A percentile compares a stretch with the other conserved stretches of the same genome.
These are phyloP conservation scores for Tetramorium alpestre DNA, from an alignment of 1,140 invertebrate genomes.

Conservation along the genomic window DNA sequence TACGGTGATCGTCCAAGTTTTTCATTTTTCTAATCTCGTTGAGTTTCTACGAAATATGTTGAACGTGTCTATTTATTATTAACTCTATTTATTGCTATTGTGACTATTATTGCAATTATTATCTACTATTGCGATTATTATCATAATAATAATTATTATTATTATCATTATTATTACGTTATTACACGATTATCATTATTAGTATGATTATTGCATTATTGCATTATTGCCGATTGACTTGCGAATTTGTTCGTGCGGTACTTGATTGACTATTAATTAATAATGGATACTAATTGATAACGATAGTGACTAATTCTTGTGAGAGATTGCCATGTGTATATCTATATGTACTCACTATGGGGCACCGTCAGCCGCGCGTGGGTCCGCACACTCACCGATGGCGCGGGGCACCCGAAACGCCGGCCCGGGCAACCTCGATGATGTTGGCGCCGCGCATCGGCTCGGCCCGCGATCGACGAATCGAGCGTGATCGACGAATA, in stretches of 20 bases:
- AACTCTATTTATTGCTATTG: slow-evolving; percentile 76
- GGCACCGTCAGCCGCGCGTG: slow-evolving; percentile 76
- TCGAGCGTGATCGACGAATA: background rate
- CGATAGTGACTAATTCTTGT: slow-evolving; percentile 85
- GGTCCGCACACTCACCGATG: slow-evolving; percentile 64
- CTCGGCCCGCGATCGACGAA: slow-evolving; percentile 13
- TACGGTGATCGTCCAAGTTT: slow-evolving; percentile 69
- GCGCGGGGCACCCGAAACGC: slow-evolving; percentile 80
- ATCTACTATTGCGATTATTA: slow-evolving; percentile 69
- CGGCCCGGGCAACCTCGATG: slow-evolving; percentile 74
- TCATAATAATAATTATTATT: slow-evolving; percentile 61
- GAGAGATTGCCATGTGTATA: slow-evolving; percentile 86
- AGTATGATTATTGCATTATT: slow-evolving; percentile 68
- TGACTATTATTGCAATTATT: slow-evolving; percentile 73
- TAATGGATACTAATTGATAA: slow-evolving; percentile 85
- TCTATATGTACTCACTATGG: slow-evolving; percentile 85
- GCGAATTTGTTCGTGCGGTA: slow-evolving; percentile 74
- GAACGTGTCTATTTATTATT: slow-evolving; percentile 81
- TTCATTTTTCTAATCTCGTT: slow-evolving; percentile 82
- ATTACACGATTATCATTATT: slow-evolving; percentile 63
- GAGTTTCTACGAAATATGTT: slow-evolving; percentile 81
- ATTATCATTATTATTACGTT: slow-evolving; percentile 69
- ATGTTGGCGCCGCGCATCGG: slow-evolving; percentile 73
- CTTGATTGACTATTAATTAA: slow-evolving; percentile 81
- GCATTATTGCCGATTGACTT: slow-evolving; percentile 73